Evolutionary conservation across 2,113 vertebrate genomes (phyloP).

Genomic region (Urocolius indicus): DNA sequence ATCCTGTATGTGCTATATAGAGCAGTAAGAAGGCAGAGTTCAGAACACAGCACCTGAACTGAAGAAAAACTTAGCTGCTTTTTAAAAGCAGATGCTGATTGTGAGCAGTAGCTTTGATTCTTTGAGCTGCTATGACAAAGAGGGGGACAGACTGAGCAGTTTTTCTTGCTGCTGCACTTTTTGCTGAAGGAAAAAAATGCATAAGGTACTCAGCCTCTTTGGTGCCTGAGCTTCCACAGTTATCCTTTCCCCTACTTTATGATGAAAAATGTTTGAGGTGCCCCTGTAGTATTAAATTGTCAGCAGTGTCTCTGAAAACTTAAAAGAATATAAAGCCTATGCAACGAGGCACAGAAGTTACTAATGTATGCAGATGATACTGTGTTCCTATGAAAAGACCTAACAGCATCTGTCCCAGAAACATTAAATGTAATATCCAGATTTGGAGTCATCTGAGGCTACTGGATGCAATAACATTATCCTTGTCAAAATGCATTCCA

Average conservation of each 20-base stretch:
- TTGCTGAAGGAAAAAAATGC: background rate
- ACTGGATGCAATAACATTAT: conserved; percentile 19
- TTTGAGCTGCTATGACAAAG: background rate
- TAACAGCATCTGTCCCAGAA: conserved; percentile 49
- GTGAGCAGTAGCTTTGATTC: background rate
- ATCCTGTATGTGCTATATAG: background rate
- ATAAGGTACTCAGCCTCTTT: background rate
- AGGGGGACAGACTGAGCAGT: background rate
- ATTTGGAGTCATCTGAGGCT: conserved; percentile 58
- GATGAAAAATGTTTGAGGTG: background rate
- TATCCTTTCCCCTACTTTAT: background rate
- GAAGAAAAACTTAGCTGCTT: background rate
- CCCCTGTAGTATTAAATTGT: background rate
- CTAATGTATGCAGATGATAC: conserved; percentile 40
- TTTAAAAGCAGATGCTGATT: background rate
- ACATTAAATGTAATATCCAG: conserved; percentile 48
- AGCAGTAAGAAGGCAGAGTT: background rate
- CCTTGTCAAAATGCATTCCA: conserved; percentile 34
- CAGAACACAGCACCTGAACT: background rate
- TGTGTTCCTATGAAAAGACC: conserved; percentile 9
- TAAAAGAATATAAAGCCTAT: background rate
- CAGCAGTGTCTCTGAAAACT: background rate
- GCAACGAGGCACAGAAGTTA: conserved; percentile 11
- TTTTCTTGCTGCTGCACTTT: background rate
- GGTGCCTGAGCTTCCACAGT: background rate